Base-by-base conservation (phyloP, 2,888 invertebrate genomes). In the Harmothoe impar region DNA sequence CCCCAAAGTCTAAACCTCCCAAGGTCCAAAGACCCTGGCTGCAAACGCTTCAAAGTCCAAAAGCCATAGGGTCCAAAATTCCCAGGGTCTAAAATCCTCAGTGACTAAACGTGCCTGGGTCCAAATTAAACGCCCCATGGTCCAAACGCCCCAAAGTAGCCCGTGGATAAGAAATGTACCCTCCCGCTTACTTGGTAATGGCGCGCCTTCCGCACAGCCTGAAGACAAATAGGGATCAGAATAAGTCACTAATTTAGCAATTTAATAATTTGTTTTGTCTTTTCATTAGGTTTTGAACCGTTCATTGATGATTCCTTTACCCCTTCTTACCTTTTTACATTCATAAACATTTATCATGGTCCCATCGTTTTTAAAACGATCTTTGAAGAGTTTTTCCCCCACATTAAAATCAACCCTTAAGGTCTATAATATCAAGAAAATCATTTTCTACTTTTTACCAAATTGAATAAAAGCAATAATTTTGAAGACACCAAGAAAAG, bases 101-200 rank as follows among this genome's bases (percentile, higher is more conserved):
- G 43, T 3, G 43, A 7, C 43, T 10, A 43, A 43, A 43, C 10
- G 43, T 7, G 5, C 43, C 43, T 7, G 10, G 43, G 43, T 43
- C 43, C 43, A 43, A 43, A 43, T 43, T 3, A n/a, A n/a, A n/a
- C n/a, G n/a, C 3, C 43, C 3, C 5, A 43, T 3, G 43, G 43
- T 43, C 43, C 43, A 43, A 43, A 43, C 43, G 43, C 3, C 43
- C 43, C 43, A 43, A 43, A 43, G 43, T 43, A 43, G 43, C 81
- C 81, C 33, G 7, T 33, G 31, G 5, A 81, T 35, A 35, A n/a
- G 33, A 81, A 15, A 35, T 7, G 81, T 12, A 81, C 81, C 81
- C 43, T 81, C 81, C 81, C 81, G 10, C 81, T 81, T 81, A 81
- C 81, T 81, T 81, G 81, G 81, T 81, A 81, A 43, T 81, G 81